A percentile compares a stretch with the other conserved stretches of the same genome.
Conservation (phyloP, 2,797 vertebrate species). For the Alauda arvensis region DNA sequence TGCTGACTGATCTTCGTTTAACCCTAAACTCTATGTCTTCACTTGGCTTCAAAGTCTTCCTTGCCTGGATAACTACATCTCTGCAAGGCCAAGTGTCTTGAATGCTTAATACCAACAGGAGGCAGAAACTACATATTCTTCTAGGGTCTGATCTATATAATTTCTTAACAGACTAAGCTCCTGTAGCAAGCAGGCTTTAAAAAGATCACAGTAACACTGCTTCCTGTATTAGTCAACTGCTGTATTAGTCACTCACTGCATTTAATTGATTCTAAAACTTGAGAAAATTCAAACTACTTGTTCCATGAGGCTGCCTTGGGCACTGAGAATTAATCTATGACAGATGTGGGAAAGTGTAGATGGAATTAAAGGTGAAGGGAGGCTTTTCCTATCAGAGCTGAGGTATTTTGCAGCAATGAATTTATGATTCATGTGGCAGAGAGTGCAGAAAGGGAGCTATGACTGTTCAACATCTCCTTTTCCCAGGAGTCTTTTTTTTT, state of each 20-base stretch:
- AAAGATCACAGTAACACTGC: neutral
- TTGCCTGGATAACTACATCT: neutral
- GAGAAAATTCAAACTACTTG: conserved; percentile 4
- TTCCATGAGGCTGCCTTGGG: neutral
- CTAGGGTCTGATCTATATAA: neutral
- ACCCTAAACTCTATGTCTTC: neutral
- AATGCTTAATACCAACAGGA: neutral
- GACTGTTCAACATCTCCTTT: neutral
- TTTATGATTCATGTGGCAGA: neutral
- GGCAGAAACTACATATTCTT: neutral
- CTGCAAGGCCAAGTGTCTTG: neutral
- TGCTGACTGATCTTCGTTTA: conserved; percentile 4
- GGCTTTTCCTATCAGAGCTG: neutral
- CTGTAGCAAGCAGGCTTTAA: neutral
- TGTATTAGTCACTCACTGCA: neutral
- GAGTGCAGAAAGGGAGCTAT: neutral
- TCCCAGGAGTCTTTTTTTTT: neutral
- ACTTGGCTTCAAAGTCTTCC: neutral
- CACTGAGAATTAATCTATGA: neutral
- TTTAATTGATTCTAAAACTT: conserved; percentile 25
- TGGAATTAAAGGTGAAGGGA: conserved; percentile 1
- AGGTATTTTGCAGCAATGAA: neutral
- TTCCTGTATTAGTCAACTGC: neutral
- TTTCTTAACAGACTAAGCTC: neutral
- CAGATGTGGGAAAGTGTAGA: neutral